A percentile compares a stretch with the other conserved stretches of the same genome.
Evolutionary conservation across 2,888 invertebrate species (phyloP).

Genomic region (Apamea crenata): DNA sequence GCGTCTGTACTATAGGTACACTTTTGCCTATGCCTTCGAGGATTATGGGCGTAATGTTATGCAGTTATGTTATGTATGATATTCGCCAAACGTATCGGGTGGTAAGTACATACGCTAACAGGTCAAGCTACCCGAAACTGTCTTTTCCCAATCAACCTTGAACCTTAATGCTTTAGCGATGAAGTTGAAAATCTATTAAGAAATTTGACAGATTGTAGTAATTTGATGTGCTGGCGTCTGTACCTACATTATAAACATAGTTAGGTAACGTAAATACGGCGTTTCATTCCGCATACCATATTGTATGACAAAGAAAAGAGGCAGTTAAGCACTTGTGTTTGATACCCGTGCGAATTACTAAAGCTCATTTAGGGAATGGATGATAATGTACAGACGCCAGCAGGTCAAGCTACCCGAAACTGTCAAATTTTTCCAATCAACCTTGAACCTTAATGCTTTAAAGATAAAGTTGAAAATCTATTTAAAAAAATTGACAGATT

Average conservation of each 20-base stretch:
- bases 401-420: too few relatives aligned
- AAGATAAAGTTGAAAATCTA: too few relatives aligned
- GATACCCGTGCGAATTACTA: slow-evolving; percentile 53
- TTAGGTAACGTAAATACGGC: slow-evolving; percentile 11
- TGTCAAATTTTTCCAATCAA: too few relatives aligned
- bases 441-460: too few relatives aligned
- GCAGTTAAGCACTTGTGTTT: slow-evolving; percentile 15
- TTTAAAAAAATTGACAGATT: too few relatives aligned
- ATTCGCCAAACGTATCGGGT: slow-evolving; percentile 42
- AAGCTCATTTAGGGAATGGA: slow-evolving; percentile 26
- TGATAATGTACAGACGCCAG: slow-evolving; percentile 11
- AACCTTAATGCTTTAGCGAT: too few relatives aligned
- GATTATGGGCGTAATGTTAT: background rate
- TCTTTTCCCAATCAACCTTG: too few relatives aligned
- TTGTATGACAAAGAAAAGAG: slow-evolving; percentile 48
- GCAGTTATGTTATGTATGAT: background rate
- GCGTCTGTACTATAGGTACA: background rate
- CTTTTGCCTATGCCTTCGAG: background rate
- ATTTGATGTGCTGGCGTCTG: too few relatives aligned
- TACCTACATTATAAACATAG: slow-evolving; percentile 28
- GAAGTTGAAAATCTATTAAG: too few relatives aligned
- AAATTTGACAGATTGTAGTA: too few relatives aligned
- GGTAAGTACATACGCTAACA: background rate
- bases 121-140: too few relatives aligned
- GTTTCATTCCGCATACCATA: slow-evolving; percentile 28